Evolutionary conservation across 2,113 vertebrate genomes (phyloP).

Genomic region (Pachycephala philippinensis): DNA sequence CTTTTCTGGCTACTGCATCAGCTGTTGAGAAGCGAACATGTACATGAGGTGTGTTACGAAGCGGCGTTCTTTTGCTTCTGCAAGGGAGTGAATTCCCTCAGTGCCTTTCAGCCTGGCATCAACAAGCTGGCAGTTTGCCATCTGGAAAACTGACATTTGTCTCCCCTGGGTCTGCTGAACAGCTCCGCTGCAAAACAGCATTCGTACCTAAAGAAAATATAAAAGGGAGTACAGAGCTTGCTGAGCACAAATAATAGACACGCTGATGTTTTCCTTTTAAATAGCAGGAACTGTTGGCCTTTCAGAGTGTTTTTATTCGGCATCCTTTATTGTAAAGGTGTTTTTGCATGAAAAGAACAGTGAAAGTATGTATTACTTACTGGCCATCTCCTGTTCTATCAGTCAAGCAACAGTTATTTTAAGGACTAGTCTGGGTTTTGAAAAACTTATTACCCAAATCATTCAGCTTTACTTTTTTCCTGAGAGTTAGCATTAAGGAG

Average conservation of each 20-base stretch:
- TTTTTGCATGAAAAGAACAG: neutral
- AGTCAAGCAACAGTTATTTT: neutral
- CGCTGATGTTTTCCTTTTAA: neutral
- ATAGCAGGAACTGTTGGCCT: neutral
- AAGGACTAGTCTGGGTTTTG: neutral
- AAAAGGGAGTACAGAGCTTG: constrained; percentile 21
- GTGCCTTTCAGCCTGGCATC: neutral
- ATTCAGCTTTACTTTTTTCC: neutral
- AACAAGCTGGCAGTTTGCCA: constrained; percentile 54
- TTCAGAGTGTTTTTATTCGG: neutral
- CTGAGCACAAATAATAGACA: constrained; percentile 35
- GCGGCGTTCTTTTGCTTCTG: constrained; percentile 4
- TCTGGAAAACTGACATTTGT: constrained; percentile 48
- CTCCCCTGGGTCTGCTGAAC: constrained; percentile 36
- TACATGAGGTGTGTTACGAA: neutral
- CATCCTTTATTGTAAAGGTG: neutral
- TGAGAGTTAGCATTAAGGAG: neutral
- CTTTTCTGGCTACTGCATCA: neutral
- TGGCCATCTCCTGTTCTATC: neutral
- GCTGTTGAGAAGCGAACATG: neutral
- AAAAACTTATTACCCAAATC: neutral
- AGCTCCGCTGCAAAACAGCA: neutral
- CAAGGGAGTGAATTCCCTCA: constrained; percentile 21
- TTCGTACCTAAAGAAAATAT: constrained; percentile 24
- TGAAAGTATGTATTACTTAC: neutral